These are phyloP conservation scores for Noctuana brunneofusca DNA, from an alignment of 2,888 invertebrate genomes.

Conservation along the genomic window DNA sequence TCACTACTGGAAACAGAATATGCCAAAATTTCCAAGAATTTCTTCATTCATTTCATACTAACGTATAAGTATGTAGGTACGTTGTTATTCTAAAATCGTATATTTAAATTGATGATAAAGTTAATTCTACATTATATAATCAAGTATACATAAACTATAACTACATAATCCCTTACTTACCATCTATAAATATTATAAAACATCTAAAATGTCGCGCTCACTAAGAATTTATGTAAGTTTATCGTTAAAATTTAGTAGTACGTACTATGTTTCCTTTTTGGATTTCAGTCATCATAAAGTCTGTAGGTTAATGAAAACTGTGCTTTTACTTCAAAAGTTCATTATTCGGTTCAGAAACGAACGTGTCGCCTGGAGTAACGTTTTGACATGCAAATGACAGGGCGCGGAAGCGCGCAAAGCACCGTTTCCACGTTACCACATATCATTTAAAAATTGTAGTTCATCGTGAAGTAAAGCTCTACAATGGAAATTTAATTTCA, in stretches of 20 bases:
- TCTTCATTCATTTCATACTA: no score
- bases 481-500: slow-evolving; percentile 6
- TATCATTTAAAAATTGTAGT: slow-evolving; percentile 19
- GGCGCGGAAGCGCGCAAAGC: slow-evolving; percentile 37
- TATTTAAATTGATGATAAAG: no score
- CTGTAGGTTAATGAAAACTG: slow-evolving; percentile 32
- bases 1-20: slow-evolving; percentile 11
- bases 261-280: neutral
- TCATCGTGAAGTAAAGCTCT: slow-evolving; percentile 20
- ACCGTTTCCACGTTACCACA: slow-evolving; percentile 10
- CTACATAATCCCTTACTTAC: no score
- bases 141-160: no score
- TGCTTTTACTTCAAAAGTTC: slow-evolving; percentile 54
- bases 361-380: slow-evolving; percentile 62
- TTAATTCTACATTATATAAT: no score
- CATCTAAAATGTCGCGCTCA: no score
- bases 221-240: no score
- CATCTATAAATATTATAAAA: no score
- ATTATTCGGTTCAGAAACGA: slow-evolving; percentile 64
- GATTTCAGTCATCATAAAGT: neutral
- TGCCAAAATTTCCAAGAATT: slow-evolving; percentile 15
- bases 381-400: slow-evolving; percentile 70
- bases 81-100: neutral
- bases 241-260: no score
- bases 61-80: neutral